phyloP scores from a whole-genome alignment of 2,888 invertebrate species.

The Parelbella ahira region DNA sequence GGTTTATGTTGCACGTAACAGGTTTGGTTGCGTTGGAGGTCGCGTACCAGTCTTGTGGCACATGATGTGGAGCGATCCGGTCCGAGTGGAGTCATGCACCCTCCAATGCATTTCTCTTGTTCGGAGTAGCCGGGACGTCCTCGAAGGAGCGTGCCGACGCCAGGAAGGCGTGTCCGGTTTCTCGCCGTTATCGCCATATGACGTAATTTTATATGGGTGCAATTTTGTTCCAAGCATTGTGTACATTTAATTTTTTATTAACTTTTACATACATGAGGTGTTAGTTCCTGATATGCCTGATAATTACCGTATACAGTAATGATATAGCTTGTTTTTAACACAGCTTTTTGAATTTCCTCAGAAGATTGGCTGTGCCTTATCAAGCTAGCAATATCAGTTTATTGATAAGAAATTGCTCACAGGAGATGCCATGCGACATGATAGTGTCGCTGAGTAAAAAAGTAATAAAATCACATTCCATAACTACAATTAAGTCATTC shows the following conservation, averaged over 20 bases:
- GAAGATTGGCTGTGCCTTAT: conserved; percentile 24
- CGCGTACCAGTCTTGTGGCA: conserved; percentile 73
- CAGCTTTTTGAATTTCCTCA: too few species aligned
- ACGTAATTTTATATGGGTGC: conserved; percentile 55
- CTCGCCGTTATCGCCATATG: conserved; percentile 67
- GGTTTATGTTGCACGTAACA: conserved; percentile 72
- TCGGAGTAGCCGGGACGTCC: conserved; percentile 49
- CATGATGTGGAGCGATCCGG: conserved; percentile 64
- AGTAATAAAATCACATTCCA: neutral
- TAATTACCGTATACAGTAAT: too few species aligned
- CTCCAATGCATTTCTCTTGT: conserved; percentile 60
- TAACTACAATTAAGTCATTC: neutral
- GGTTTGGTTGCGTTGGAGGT: conserved; percentile 76
- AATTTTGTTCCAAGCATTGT: conserved; percentile 5
- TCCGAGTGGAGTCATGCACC: conserved; percentile 52
- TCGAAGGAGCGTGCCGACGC: conserved; percentile 65
- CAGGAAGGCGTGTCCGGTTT: conserved; percentile 71
- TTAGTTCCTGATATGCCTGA: too few species aligned
- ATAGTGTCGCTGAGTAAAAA: neutral
- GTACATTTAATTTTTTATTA: neutral
- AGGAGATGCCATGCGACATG: conserved; percentile 29
- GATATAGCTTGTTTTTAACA: too few species aligned
- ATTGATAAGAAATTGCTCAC: conserved; percentile 31
- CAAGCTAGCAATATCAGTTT: conserved; percentile 25
- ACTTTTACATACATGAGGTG: too few species aligned